Conservation (phyloP, 2,888 invertebrate genomes). For the Merodon equestris region DNA sequence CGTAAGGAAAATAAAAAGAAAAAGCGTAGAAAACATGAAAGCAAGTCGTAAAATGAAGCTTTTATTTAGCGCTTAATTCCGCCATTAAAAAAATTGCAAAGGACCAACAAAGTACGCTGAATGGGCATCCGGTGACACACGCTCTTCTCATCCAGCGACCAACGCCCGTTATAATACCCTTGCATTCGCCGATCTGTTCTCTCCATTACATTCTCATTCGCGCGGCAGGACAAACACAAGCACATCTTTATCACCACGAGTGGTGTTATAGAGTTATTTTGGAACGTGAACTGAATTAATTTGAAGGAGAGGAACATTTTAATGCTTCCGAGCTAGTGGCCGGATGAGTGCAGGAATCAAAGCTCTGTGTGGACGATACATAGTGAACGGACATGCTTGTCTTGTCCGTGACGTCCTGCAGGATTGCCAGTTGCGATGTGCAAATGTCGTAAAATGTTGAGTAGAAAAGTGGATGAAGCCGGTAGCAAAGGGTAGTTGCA, state of each 20-base stretch:
- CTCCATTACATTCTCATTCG: not conserved
- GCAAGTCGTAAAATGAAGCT: conserved; percentile 69
- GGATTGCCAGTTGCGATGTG: conserved; percentile 27
- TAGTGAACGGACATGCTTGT: conserved; percentile 10
- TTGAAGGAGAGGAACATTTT: conserved; percentile 49
- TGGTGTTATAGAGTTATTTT: conserved; percentile 60
- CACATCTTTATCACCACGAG: conserved; percentile 28
- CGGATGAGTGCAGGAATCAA: conserved; percentile 33
- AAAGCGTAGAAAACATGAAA: conserved; percentile 10
- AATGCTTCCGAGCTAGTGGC: conserved; percentile 57
- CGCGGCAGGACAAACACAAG: not conserved
- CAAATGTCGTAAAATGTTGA: conserved; percentile 49
- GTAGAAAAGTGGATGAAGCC: conserved; percentile 13
- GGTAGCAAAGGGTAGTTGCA: conserved; percentile 20
- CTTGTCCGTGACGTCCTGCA: not conserved
- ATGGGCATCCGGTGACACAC: conserved; percentile 57
- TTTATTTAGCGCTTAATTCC: conserved; percentile 70
- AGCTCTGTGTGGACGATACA: conserved; percentile 30
- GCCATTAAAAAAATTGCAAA: conserved; percentile 70
- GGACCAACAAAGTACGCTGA: conserved; percentile 65
- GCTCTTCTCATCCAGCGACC: conserved; percentile 5
- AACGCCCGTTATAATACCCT: no score
- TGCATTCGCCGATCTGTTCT: not conserved
- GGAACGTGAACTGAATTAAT: conserved; percentile 69
- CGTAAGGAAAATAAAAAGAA: conserved; percentile 45